Conservation (phyloP, 2,113 vertebrate species). For the Xiphorhynchus elegans region DNA sequence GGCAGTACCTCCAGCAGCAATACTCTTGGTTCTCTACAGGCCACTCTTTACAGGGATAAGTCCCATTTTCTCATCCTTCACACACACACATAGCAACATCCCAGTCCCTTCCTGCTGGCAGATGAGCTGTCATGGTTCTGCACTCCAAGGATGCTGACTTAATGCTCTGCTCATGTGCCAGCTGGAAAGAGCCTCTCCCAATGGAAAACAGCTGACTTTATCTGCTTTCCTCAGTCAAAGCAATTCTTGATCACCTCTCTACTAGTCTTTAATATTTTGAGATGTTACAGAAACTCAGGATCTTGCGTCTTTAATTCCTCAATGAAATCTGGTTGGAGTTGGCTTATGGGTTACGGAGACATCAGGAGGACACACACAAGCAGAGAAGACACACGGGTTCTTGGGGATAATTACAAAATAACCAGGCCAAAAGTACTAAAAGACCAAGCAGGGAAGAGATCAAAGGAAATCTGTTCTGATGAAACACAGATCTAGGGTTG, state of each 20-base stretch:
- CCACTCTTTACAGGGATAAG: neutral
- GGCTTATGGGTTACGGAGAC: neutral
- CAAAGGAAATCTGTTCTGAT: neutral
- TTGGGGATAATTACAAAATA: neutral
- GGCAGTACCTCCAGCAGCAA: neutral
- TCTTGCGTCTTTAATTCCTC: neutral
- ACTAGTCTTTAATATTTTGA: neutral
- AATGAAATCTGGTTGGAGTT: neutral
- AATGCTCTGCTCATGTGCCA: neutral
- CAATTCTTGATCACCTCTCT: neutral
- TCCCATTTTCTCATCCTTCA: neutral
- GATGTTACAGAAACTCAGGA: neutral
- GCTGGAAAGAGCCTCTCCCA: neutral
- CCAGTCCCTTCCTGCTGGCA: neutral
- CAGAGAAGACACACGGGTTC: neutral
- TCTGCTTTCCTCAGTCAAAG: neutral
- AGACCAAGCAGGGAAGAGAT: neutral
- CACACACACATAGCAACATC: neutral
- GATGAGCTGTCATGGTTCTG: neutral
- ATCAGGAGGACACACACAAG: neutral
- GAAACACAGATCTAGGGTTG: neutral
- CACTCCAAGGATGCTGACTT: neutral
- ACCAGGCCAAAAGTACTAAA: neutral
- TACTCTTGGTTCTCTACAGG: neutral
- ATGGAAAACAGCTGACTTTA: neutral